phyloP scores from a whole-genome alignment of 2,113 vertebrate genomes.

The Carlito syrichta region DNA sequence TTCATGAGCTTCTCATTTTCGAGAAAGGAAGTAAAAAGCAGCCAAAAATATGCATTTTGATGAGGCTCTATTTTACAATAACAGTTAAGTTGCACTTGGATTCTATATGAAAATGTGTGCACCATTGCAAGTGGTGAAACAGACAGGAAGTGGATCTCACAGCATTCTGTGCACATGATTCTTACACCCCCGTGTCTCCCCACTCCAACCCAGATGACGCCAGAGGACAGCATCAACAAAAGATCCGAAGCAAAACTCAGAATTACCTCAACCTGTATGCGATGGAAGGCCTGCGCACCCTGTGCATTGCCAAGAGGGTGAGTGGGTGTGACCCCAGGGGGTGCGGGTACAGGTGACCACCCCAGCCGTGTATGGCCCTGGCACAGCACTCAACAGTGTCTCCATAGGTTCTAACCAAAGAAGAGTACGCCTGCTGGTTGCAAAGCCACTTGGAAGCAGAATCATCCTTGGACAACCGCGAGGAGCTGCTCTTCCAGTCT shows the following conservation, averaged over 20 bases:
- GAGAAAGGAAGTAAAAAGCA: neutral
- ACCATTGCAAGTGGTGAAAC: neutral
- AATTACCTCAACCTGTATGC: slow-evolving; percentile 95
- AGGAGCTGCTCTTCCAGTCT: slow-evolving; percentile 94
- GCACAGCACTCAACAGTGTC: slow-evolving; percentile 1
- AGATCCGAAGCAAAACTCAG: slow-evolving; percentile 93
- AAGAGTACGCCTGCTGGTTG: slow-evolving; percentile 95
- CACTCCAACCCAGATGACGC: slow-evolving; percentile 83
- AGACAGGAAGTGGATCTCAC: neutral
- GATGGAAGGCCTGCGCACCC: slow-evolving; percentile 92
- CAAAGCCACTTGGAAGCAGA: slow-evolving; percentile 94
- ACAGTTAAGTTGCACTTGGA: neutral
- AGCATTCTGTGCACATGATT: neutral
- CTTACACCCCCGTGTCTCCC: neutral
- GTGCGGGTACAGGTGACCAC: rapidly evolving
- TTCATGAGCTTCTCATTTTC: neutral
- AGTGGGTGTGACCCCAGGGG: slow-evolving; percentile 24
- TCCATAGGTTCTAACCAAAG: slow-evolving; percentile 90
- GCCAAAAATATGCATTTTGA: neutral
- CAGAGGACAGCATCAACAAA: slow-evolving; percentile 91
- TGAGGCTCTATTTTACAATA: neutral
- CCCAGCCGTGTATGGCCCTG: rapidly evolving
- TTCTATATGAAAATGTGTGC: rapidly evolving
- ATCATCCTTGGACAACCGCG: slow-evolving; percentile 91
- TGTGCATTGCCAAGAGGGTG: slow-evolving; percentile 99